Evolutionary conservation across 1,140 invertebrate genomes (phyloP).

Genomic region (Drosophila novamexicana): DNA sequence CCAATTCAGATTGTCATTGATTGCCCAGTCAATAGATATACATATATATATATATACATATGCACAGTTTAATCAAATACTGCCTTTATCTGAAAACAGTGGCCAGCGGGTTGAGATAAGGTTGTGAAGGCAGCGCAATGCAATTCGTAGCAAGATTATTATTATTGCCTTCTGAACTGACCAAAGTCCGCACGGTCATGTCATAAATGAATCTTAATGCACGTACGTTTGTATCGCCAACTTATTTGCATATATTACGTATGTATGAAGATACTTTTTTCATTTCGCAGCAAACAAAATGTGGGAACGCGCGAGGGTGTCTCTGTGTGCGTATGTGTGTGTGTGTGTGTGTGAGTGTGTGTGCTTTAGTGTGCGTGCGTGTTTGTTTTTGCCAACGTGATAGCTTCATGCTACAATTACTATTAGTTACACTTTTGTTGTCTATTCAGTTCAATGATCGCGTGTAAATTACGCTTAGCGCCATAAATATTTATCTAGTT

Average conservation of each 20-base stretch:
- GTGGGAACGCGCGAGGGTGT: conserved; percentile 6
- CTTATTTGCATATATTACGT: conserved; percentile 44
- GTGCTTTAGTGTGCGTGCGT: conserved; percentile 1
- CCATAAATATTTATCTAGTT: background rate
- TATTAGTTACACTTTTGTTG: conserved; percentile 32
- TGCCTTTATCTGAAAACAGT: background rate
- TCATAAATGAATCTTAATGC: conserved; percentile 8
- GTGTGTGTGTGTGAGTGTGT: background rate
- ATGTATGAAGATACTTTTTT: conserved; percentile 29
- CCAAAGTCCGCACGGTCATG: conserved; percentile 41
- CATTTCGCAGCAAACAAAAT: conserved; percentile 19
- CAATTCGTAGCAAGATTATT: conserved; percentile 22
- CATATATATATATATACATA: background rate
- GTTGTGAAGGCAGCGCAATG: conserved; percentile 8
- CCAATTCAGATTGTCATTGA: background rate
- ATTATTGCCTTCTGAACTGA: conserved; percentile 24
- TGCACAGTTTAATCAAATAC: background rate
- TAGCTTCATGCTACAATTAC: conserved; percentile 20
- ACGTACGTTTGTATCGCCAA: conserved; percentile 4
- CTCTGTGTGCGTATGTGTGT: background rate
- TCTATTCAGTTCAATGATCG: conserved; percentile 33
- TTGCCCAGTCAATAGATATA: conserved; percentile 1
- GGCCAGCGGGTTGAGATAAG: background rate
- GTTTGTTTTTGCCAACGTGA: conserved; percentile 29
- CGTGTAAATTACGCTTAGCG: background rate